Evolutionary conservation across 2,113 vertebrate species (phyloP).

Genomic region (Danio rerio): GRCz12tu NC_133198.1:8464501-8465000

Average conservation of each 20-base stretch:
- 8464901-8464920: no score
- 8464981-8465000: no score
- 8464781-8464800: neutral
- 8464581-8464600: slow-evolving; percentile 21
- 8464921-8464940: no score
- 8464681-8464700: neutral
- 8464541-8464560: slow-evolving; percentile 24
- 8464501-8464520: neutral
- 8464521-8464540: slow-evolving; percentile 6
- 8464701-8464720: neutral
- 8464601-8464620: neutral
- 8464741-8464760: slow-evolving; percentile 4
- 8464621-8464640: neutral
- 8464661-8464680: neutral
- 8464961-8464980: no score
- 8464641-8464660: neutral
- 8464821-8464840: neutral
- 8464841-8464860: no score
- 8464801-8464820: neutral
- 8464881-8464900: no score
- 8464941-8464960: no score
- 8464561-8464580: slow-evolving; percentile 14
- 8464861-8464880: no score
- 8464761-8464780: slow-evolving; percentile 34
- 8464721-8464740: neutral